Conservation (phyloP, 2,888 invertebrate genomes). For the Hirtodrosophila cameraria region DNA sequence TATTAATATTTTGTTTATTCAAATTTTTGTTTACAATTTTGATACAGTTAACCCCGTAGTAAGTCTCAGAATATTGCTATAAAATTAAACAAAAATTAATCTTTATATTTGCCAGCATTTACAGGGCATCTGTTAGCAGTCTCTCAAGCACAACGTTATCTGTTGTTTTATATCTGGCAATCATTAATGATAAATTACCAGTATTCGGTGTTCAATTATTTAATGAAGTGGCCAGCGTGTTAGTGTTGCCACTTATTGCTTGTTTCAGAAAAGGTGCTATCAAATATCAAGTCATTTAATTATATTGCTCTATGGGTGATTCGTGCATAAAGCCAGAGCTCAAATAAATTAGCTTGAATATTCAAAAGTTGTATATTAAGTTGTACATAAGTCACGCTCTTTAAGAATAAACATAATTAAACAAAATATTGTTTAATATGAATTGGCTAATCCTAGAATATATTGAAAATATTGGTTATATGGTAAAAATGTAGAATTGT, state of each 20-base stretch:
- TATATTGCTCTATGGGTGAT: conserved; percentile 25
- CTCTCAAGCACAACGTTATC: too few species aligned
- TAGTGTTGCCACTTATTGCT: conserved; percentile 39
- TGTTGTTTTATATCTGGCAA: conserved; percentile 28
- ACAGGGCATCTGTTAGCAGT: conserved; percentile 7
- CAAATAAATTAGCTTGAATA: neutral
- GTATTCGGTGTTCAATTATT: conserved; percentile 75
- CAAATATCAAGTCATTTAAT: conserved; percentile 58
- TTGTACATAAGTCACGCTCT: neutral
- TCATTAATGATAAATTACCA: conserved; percentile 80
- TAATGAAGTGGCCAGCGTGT: conserved; percentile 56
- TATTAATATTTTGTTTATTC: too few species aligned
- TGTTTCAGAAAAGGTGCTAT: conserved; percentile 35
- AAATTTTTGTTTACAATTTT: too few species aligned
- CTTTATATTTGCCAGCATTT: neutral
- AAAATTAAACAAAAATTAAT: too few species aligned
- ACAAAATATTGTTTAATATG: too few species aligned
- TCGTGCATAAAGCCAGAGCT: neutral
- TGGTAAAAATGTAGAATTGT: too few species aligned
- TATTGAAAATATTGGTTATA: too few species aligned
- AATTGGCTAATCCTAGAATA: too few species aligned
- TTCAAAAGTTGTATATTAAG: neutral
- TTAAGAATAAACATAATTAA: too few species aligned
- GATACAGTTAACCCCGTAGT: too few species aligned
- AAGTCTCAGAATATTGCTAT: too few species aligned